These are phyloP conservation scores for cat (Felis catus) DNA, from an alignment of 2,113 vertebrate genomes.

Conservation along the genomic window DNA sequence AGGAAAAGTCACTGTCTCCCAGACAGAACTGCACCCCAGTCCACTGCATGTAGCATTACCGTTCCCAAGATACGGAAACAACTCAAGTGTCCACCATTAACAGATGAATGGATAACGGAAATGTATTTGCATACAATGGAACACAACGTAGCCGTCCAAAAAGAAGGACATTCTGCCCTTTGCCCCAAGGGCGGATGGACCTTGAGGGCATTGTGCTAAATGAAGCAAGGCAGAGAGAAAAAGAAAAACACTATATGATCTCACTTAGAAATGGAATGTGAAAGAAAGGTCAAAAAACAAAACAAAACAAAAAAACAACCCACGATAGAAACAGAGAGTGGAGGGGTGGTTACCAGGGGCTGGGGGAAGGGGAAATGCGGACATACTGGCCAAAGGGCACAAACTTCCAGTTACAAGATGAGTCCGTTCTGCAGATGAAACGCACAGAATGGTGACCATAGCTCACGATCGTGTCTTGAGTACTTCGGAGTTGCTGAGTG, in stretches of 20 bases:
- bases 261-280: not conserved
- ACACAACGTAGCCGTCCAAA: not conserved
- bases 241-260: not conserved
- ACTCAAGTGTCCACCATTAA: not conserved
- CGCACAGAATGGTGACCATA: rapidly evolving
- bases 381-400: not conserved
- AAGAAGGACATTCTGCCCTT: not conserved
- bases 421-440: not conserved
- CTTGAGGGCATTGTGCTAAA: not conserved
- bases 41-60: not conserved
- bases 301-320: too few relatives aligned
- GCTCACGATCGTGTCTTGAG: too few relatives aligned
- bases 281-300: not conserved
- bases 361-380: not conserved
- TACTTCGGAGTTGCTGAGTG: not conserved
- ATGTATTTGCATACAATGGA: not conserved
- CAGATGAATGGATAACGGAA: not conserved
- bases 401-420: not conserved
- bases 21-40: not conserved
- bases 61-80: not conserved
- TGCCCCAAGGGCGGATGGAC: not conserved
- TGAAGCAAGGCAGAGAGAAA: not conserved
- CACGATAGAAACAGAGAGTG: not conserved
- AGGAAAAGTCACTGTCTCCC: not conserved
- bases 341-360: not conserved